Evolutionary conservation across 2,888 invertebrate genomes (phyloP), one percentile per base, ranked within the genome.

Genomic region (Leptopterna dolabrata): DNA sequence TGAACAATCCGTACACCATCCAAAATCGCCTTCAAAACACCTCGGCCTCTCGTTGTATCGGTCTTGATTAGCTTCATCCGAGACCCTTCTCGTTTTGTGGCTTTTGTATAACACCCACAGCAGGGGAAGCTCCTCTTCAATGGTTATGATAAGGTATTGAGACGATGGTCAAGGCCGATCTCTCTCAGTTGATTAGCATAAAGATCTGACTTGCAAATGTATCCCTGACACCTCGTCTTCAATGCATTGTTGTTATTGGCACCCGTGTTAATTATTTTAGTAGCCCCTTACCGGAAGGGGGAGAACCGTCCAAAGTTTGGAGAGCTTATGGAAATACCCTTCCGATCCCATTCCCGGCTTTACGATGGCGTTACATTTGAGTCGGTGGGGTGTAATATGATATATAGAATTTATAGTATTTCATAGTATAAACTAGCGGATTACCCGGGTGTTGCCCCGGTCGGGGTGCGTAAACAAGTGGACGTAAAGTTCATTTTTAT

Each of bases 191-290:
- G 63, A 63, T 63, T 63, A 63, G 36, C 76, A 76, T 76, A 19
- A 76, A 76, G n/a, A 76, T 76, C 36, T 76, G 76, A 76, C 30
- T 76, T 76, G 76, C 76, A 30, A 76, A 76, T 76, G n/a, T 43
- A 76, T 76, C 36, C 16, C 30, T 76, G 76, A 76, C 76, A 76
- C 76, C 36, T 41, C 73, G 19, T 16, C 76, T 36, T 36, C 30
- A 36, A 36, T 76, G 36, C 76, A 30, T 76, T 76, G 76, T 76
- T 76, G 76, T 76, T n/a, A 41, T 76, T 41, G 36, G 36, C 41
- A 43, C 36, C 76, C 43, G n/a, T 36, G 30, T 76, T 76, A 76
- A 76, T 76, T 76, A 76, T 76, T 76, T 76, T 76, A 76, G 11
- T 36, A 30, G 36, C 3, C 76, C 76, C 36, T 19, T n/a, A n/a